Conservation (phyloP, 2,797 vertebrate genomes). For the Cuculus canorus region DNA sequence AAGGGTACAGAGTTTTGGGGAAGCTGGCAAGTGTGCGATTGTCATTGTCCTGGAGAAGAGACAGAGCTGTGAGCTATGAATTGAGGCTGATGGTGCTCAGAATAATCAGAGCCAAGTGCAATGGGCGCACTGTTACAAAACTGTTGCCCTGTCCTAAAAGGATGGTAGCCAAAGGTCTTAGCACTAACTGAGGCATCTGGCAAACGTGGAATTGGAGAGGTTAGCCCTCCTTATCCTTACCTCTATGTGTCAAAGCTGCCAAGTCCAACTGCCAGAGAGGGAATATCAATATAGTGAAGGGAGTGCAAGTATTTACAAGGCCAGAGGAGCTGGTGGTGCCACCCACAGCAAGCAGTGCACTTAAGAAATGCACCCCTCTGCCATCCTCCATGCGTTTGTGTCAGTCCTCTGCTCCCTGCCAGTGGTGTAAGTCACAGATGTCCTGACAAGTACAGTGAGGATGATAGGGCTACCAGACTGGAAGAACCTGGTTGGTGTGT, state of each 20-base stretch:
- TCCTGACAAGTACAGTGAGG: neutral
- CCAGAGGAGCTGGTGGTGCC: neutral
- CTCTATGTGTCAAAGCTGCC: neutral
- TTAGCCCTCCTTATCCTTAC: neutral
- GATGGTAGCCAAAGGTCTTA: neutral
- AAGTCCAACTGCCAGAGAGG: neutral
- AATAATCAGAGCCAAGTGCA: neutral
- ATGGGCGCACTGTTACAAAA: neutral
- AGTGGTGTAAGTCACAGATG: accelerated
- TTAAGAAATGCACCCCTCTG: neutral
- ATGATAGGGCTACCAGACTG: neutral
- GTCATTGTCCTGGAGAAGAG: neutral
- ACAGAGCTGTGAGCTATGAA: neutral
- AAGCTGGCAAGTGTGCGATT: neutral
- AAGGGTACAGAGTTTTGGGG: neutral
- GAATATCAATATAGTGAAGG: neutral
- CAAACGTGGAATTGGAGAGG: neutral
- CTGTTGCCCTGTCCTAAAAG: neutral
- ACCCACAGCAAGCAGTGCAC: neutral
- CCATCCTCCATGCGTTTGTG: neutral
- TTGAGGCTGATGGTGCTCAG: neutral
- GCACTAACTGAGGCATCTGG: neutral
- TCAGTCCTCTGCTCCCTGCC: neutral
- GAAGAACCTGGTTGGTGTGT: neutral
- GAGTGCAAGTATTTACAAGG: neutral